These are phyloP conservation scores for Procavia capensis DNA, from an alignment of 2,113 vertebrate species.

Conservation along the genomic window DNA sequence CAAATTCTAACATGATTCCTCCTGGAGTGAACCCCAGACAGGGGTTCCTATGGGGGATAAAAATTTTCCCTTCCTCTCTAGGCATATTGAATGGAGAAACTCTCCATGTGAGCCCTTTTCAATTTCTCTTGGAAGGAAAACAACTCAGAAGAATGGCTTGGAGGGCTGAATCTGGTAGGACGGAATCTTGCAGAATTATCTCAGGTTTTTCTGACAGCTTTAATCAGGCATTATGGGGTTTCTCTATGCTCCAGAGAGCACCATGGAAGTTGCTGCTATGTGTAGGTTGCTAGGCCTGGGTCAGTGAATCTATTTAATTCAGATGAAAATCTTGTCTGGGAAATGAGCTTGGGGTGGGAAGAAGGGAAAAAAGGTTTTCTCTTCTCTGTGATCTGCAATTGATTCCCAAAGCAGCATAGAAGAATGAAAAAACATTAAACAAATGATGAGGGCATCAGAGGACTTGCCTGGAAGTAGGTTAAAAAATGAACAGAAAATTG, in stretches of 20 bases:
- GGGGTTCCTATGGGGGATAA: not conserved
- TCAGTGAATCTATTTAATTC: slow-evolving; percentile 44
- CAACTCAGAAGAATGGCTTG: not conserved
- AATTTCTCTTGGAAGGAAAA: slow-evolving; percentile 5
- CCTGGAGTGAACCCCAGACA: not conserved
- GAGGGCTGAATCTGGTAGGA: not conserved
- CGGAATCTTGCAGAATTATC: slow-evolving; percentile 33
- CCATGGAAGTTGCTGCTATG: not conserved
- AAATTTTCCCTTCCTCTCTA: not conserved
- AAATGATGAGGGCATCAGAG: slow-evolving; percentile 59
- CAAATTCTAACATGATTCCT: not conserved
- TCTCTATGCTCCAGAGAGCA: slow-evolving; percentile 14
- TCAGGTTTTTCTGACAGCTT: slow-evolving; percentile 10
- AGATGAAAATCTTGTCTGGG: slow-evolving; percentile 62
- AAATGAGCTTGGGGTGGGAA: slow-evolving; percentile 1
- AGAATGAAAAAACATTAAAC: slow-evolving; percentile 73
- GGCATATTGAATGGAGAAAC: not conserved
- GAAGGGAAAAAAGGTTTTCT: slow-evolving; percentile 25
- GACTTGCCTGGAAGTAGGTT: slow-evolving; percentile 68
- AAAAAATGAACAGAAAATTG: slow-evolving; percentile 67
- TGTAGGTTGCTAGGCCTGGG: not conserved
- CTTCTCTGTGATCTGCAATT: slow-evolving; percentile 55
- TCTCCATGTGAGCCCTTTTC: not conserved
- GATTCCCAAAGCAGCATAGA: slow-evolving; percentile 63
- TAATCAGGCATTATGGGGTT: slow-evolving; percentile 13